Evolutionary conservation across 2,888 invertebrate species (phyloP), one percentile per base, ranked within the genome.

Genomic region (Oegoconia quadripuncta): DNA sequence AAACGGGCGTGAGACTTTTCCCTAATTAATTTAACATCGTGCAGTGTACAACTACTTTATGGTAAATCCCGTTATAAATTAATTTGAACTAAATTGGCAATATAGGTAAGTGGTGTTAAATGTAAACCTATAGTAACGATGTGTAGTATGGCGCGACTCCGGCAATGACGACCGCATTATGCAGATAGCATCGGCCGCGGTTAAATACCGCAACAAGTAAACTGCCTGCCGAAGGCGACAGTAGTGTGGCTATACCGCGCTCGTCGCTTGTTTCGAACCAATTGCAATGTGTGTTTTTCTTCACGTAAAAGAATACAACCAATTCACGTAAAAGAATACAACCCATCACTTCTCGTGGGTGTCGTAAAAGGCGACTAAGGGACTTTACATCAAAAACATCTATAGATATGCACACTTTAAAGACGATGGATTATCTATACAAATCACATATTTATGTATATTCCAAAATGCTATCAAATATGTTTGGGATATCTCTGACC

Each of bases 191-290:
- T 75, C 74, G 66, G 65, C 52, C 61, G n/a, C n/a, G 70, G 73
- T 73, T 76, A 73, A 80, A 83, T 72, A 73, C 79, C 77, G 83
- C 84, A 84, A 84, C 84, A 84, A 84, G 84, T 84, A 72, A 73
- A 73, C 74, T 67, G 69, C 53, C 74, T 67, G 69, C 53, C 66
- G 61, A 63, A 69, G 22, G 13, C 11, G 34, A 13, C 20, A 28
- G 27, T 64, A 55, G 58, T 57, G 52, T 54, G 51, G 54, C 16
- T 12, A 30, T 8, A n/a, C n/a, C 15, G 14, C 6, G 14, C 16
- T 15, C 18, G n/a, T 17, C 2, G 6, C 30, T 11, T 11, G 30
- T 5, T 30, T 12, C 4, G 18, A 30, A 17, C 17, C 13, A 9
- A 22, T 18, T 34, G 26, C 4, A 34, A 34, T 17, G 11, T 17